These are phyloP conservation scores for Tapera naevia DNA, from an alignment of 2,797 vertebrate species.

Conservation along the genomic window DNA sequence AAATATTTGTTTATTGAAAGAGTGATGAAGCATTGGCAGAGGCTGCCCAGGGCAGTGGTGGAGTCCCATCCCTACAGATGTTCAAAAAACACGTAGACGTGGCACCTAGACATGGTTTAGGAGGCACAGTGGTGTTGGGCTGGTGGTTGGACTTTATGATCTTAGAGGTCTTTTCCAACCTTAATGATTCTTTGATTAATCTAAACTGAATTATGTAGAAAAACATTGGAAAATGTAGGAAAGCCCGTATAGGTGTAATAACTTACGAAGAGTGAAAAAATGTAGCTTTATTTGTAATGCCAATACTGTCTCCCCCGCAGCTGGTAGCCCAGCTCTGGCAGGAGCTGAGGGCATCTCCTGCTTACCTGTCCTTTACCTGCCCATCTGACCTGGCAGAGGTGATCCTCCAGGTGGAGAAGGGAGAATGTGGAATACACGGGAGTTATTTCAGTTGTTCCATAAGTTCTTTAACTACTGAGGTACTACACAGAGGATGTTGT, in stretches of 20 bases:
- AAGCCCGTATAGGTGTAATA: neutral
- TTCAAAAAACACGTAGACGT: too few relatives aligned
- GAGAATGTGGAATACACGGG: too few relatives aligned
- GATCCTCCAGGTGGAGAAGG: neutral
- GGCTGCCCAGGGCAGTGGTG: too few relatives aligned
- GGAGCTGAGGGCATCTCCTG: neutral
- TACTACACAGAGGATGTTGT: rapidly evolving
- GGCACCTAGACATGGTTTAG: too few relatives aligned
- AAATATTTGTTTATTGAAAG: too few relatives aligned
- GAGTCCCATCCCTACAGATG: too few relatives aligned
- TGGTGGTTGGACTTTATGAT: too few relatives aligned
- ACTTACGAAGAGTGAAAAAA: neutral
- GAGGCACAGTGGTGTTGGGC: too few relatives aligned
- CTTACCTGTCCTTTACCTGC: neutral
- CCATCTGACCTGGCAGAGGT: neutral
- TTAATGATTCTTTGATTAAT: too few relatives aligned
- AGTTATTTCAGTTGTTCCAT: neutral
- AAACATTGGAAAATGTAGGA: neutral
- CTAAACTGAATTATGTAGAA: neutral
- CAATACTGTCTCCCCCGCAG: rapidly evolving
- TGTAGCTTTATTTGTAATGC: neutral
- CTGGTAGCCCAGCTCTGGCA: neutral
- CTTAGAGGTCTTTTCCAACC: too few relatives aligned
- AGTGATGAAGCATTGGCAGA: too few relatives aligned
- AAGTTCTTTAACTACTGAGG: neutral